Conservation (phyloP, 2,888 invertebrate genomes). For the Eristalis tenax region DNA sequence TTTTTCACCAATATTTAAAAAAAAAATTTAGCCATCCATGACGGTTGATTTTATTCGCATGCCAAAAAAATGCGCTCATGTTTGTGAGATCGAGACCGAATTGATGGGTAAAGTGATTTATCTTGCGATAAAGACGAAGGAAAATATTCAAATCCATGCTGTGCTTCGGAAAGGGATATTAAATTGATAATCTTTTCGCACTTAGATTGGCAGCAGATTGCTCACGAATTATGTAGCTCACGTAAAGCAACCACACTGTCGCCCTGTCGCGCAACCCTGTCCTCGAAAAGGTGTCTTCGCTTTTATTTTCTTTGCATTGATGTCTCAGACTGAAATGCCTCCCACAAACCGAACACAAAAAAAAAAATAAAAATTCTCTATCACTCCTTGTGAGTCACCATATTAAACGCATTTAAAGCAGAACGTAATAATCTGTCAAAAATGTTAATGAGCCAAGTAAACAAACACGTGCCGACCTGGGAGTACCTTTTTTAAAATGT, state of each 20-base stretch:
- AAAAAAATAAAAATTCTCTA: neutral
- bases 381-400: neutral
- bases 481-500: neutral
- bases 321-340: neutral
- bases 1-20: neutral
- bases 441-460: slow-evolving; percentile 11
- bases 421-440: slow-evolving; percentile 16
- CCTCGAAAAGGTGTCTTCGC: slow-evolving; percentile 13
- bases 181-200: slow-evolving; percentile 33
- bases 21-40: neutral
- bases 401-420: slow-evolving; percentile 11
- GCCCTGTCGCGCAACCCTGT: neutral
- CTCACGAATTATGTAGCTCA: slow-evolving; percentile 1
- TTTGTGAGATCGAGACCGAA: neutral
- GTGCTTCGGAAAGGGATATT: slow-evolving; percentile 4
- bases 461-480: slow-evolving; percentile 4
- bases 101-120: neutral
- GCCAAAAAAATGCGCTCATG: neutral
- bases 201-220: slow-evolving; percentile 35
- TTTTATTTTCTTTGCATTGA: neutral
- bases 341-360: neutral
- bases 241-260: neutral
- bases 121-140: neutral
- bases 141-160: neutral
- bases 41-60: neutral